Conservation (phyloP, 2,113 vertebrate genomes). For the Tachycineta bicolor region DNA sequence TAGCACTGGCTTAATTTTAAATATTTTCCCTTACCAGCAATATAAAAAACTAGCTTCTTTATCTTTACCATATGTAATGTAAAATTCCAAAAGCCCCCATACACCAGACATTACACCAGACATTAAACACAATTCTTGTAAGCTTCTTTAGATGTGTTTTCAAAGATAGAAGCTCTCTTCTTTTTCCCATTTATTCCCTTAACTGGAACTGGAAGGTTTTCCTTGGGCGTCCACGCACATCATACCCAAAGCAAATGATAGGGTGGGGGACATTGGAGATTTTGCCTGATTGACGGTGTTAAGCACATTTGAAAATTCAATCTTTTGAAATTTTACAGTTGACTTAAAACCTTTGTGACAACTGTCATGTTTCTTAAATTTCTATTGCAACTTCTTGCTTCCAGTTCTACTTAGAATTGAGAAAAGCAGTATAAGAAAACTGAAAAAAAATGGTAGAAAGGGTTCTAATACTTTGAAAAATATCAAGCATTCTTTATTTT, state of each 20-base stretch:
- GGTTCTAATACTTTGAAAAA: background rate
- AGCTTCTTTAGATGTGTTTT: background rate
- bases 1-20: constrained; percentile 6
- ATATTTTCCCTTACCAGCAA: background rate
- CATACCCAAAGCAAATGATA: background rate
- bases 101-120: accelerated
- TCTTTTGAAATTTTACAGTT: background rate
- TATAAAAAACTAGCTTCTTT: background rate
- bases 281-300: background rate
- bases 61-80: accelerated
- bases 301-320: background rate
- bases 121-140: background rate
- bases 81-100: background rate
- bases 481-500: background rate
- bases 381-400: background rate
- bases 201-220: background rate
- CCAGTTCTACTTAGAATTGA: background rate
- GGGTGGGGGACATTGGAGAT: background rate
- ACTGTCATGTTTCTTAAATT: background rate
- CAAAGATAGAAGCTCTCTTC: background rate
- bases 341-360: background rate
- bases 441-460: background rate
- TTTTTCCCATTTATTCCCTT: background rate
- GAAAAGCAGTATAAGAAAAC: background rate
- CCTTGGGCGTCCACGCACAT: background rate